phyloP scores from a whole-genome alignment of 2,888 invertebrate species.

The Aquatica leii region DNA sequence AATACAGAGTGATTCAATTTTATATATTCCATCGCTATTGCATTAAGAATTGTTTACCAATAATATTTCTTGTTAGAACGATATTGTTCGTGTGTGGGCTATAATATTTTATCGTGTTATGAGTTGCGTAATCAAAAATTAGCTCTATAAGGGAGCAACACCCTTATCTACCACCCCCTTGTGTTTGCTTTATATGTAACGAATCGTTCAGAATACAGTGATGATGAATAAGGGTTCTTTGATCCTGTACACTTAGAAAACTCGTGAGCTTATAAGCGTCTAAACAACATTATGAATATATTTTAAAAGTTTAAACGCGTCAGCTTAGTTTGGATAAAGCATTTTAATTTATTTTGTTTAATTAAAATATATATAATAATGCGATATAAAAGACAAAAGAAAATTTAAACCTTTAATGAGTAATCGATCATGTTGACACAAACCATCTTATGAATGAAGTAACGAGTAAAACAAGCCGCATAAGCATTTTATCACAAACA shows the following conservation, averaged over 20 bases:
- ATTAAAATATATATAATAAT: not conserved
- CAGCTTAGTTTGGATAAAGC: not conserved
- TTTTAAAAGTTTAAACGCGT: conserved; percentile 1
- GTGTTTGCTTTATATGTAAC: conserved; percentile 59
- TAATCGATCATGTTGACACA: conserved; percentile 37
- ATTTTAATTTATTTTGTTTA: not conserved
- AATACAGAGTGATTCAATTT: too few relatives aligned
- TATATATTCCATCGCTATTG: conserved; percentile 11
- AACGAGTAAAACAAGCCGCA: conserved; percentile 29
- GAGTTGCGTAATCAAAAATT: conserved; percentile 59
- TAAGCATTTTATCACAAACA: conserved; percentile 31
- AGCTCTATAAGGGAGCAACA: conserved; percentile 53
- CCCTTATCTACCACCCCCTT: conserved; percentile 46
- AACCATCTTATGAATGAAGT: conserved; percentile 29
- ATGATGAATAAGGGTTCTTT: conserved; percentile 53
- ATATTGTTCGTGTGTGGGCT: conserved; percentile 51
- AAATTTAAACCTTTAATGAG: not conserved
- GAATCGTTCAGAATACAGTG: conserved; percentile 58
- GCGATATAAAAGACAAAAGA: not conserved
- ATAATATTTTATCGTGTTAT: conserved; percentile 53
- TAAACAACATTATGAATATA: conserved; percentile 13
- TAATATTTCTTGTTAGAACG: conserved; percentile 25
- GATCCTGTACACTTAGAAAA: conserved; percentile 37
- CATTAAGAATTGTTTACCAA: conserved; percentile 19
- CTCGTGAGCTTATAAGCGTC: conserved; percentile 18